Conservation (phyloP, 2,797 vertebrate species). For the Halcyon smyrnensis region DNA sequence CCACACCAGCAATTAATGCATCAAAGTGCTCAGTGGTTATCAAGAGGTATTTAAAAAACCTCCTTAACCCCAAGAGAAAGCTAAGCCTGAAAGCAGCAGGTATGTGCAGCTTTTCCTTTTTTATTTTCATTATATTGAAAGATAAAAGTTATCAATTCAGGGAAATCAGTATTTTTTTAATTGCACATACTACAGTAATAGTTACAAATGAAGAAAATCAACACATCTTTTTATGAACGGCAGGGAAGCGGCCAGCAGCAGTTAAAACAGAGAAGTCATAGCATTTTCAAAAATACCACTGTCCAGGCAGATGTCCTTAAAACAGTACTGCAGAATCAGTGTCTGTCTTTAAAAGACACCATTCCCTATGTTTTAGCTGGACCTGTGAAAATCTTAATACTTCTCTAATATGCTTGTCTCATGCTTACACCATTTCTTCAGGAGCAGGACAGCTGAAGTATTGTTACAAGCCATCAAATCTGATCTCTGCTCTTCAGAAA, state of each 20-base stretch:
- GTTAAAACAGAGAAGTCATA: background rate
- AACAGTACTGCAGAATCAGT: background rate
- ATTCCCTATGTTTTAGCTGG: background rate
- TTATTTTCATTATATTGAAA: background rate
- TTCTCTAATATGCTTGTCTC: fast-evolving
- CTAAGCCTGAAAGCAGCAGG: background rate
- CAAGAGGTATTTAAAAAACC: background rate
- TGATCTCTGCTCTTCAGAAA: background rate
- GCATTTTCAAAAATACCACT: background rate
- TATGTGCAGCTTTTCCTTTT: background rate
- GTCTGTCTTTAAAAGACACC: background rate
- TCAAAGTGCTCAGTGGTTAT: background rate
- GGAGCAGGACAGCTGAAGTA: background rate
- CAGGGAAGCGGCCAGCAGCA: background rate
- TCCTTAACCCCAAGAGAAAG: background rate
- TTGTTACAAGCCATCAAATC: background rate
- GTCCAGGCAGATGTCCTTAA: background rate
- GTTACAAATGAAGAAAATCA: background rate
- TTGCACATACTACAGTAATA: background rate
- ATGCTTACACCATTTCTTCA: background rate
- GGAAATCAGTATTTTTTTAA: background rate
- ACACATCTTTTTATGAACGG: background rate
- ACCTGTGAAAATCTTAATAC: background rate
- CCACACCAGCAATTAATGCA: background rate
- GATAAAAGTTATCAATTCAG: background rate